These are phyloP conservation scores for Ligdia adustata DNA, from an alignment of 2,888 invertebrate genomes.

Conservation along the genomic window DNA sequence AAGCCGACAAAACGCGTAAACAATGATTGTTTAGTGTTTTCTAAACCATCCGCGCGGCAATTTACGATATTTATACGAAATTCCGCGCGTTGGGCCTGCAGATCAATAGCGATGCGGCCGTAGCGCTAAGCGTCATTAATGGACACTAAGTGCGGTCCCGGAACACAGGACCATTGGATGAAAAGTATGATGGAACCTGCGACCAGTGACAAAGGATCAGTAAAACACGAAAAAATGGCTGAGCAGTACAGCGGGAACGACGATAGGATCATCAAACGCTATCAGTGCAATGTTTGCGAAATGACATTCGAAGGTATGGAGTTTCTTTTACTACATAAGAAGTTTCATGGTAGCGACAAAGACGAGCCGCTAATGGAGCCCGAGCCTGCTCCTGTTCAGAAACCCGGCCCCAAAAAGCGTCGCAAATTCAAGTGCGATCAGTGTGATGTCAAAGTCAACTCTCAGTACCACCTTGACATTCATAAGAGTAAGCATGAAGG, in stretches of 20 bases:
- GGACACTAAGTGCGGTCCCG: conserved; percentile 73
- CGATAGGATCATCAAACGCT: conserved; percentile 67
- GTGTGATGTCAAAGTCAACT: conserved; percentile 78
- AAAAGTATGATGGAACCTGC: conserved; percentile 80
- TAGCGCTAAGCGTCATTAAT: conserved; percentile 56
- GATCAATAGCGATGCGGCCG: conserved; percentile 75
- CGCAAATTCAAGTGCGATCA: conserved; percentile 76
- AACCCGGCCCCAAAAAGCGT: conserved; percentile 69
- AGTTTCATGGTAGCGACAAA: conserved; percentile 76
- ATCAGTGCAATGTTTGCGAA: conserved; percentile 74
- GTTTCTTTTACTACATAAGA: conserved; percentile 73
- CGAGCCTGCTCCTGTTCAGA: conserved; percentile 49
- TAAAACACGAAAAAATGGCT: conserved; percentile 78
- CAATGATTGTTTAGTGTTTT: conserved; percentile 64
- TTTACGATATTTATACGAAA: conserved; percentile 43
- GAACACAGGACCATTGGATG: conserved; percentile 78
- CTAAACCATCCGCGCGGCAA: conserved; percentile 38
- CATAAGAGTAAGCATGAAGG: conserved; percentile 78
- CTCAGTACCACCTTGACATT: conserved; percentile 76
- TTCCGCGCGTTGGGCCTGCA: conserved; percentile 46
- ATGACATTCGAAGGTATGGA: conserved; percentile 76
- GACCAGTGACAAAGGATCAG: conserved; percentile 70
- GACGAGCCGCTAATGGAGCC: conserved; percentile 66
- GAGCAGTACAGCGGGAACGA: conserved; percentile 69
- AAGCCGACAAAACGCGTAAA: conserved; percentile 70